phyloP scores from a whole-genome alignment of 2,113 vertebrate species.

The Bos indicus region DNA sequence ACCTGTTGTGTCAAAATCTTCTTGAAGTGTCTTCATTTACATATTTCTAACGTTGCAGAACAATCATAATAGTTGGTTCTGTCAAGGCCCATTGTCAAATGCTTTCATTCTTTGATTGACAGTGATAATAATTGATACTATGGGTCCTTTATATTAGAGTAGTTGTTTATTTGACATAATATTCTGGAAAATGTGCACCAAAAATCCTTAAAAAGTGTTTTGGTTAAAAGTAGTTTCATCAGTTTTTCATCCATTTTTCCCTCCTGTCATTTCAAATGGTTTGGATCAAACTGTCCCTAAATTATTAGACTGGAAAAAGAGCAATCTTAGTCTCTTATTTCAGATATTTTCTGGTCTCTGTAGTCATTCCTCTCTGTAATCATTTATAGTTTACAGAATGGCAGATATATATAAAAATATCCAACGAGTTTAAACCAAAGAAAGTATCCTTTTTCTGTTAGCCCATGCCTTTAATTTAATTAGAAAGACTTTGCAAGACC shows the following conservation, averaged over 20 bases:
- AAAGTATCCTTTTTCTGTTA: neutral
- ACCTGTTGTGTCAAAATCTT: constrained; percentile 74
- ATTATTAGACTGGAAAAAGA: constrained; percentile 53
- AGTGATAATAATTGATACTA: constrained; percentile 72
- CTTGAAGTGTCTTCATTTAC: constrained; percentile 73
- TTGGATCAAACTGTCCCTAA: constrained; percentile 52
- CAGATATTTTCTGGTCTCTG: constrained; percentile 9
- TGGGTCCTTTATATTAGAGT: constrained; percentile 57
- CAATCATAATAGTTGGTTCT: constrained; percentile 61
- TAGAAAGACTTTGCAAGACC: neutral
- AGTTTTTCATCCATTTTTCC: constrained; percentile 38
- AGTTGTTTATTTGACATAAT: constrained; percentile 63
- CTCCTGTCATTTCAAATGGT: constrained; percentile 33
- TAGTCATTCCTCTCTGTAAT: neutral
- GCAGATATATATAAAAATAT: constrained; percentile 25
- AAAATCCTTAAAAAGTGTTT: constrained; percentile 58
- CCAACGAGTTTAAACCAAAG: neutral
- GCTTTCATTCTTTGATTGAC: constrained; percentile 70
- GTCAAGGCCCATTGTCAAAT: constrained; percentile 63
- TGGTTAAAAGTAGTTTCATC: constrained; percentile 46
- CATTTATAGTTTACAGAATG: constrained; percentile 5
- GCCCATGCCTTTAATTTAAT: constrained; percentile 2
- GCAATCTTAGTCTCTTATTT: constrained; percentile 36
- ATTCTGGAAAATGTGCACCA: constrained; percentile 35
- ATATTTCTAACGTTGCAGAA: constrained; percentile 62